These are phyloP conservation scores for Andricus curvator DNA, from an alignment of 2,888 invertebrate species.

Conservation along the genomic window DNA sequence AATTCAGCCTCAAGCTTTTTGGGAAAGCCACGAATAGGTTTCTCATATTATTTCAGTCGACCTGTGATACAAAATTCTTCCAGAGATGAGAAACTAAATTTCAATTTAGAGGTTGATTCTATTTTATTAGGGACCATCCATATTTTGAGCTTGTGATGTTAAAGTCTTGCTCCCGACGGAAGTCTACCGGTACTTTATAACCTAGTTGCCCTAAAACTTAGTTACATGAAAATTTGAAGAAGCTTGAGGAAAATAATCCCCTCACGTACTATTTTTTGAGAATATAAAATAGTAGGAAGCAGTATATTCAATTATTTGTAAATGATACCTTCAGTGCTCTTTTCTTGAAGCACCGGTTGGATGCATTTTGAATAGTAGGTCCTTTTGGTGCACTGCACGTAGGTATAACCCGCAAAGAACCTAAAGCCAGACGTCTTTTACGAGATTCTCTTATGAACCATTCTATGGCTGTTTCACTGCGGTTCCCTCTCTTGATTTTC, in stretches of 20 bases:
- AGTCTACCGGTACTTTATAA: too few species aligned
- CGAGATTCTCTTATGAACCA: conserved; percentile 53
- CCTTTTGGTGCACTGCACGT: conserved; percentile 12
- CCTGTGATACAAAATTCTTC: background rate
- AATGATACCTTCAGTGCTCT: background rate
- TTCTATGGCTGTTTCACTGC: conserved; percentile 44
- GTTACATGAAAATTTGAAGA: too few species aligned
- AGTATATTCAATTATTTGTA: conserved; percentile 8
- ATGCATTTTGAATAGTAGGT: conserved; percentile 22
- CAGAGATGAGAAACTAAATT: background rate
- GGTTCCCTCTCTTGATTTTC: conserved; percentile 45
- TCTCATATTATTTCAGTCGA: background rate
- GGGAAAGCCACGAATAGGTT: background rate
- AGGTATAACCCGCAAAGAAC: conserved; percentile 16
- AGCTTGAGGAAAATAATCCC: background rate
- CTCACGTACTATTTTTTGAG: background rate
- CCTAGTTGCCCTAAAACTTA: too few species aligned
- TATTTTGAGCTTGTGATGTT: too few species aligned
- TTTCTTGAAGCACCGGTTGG: background rate
- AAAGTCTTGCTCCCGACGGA: too few species aligned
- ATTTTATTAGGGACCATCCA: too few species aligned
- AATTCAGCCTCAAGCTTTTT: background rate
- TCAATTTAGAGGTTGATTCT: too few species aligned
- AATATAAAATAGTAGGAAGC: background rate
- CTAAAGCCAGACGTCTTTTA: conserved; percentile 54